Conservation (phyloP, 2,888 invertebrate species). For the Sceliomorpha sp. region DNA sequence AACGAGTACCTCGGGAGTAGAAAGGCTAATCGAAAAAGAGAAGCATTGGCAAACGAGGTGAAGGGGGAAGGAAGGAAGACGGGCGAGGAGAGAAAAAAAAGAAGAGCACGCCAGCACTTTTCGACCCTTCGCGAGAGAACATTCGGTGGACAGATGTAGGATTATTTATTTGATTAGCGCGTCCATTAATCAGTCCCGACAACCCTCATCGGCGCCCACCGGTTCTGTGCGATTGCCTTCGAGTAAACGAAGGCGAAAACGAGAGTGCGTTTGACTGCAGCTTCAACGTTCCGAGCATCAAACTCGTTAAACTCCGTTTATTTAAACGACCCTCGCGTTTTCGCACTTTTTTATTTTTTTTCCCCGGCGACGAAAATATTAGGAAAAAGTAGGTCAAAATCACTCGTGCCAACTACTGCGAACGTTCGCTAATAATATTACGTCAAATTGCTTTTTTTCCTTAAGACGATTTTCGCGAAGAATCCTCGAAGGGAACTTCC, state of each 20-base stretch:
- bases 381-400: conserved; percentile 11
- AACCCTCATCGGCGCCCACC: conserved; percentile 20
- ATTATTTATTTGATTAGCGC: conserved; percentile 73
- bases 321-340: conserved; percentile 11
- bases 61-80: too few species aligned
- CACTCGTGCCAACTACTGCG: conserved; percentile 12
- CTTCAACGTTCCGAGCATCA: conserved; percentile 10
- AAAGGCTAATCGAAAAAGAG: conserved; percentile 10
- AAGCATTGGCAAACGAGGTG: conserved; percentile 9
- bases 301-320: conserved; percentile 13
- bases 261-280: conserved; percentile 16
- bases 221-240: conserved; percentile 18
- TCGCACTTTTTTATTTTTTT: too few species aligned
- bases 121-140: conserved; percentile 43
- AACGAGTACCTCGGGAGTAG: not conserved
- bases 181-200: conserved; percentile 67
- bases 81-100: too few species aligned
- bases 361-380: conserved; percentile 1
- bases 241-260: conserved; percentile 34
- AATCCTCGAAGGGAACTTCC: too few species aligned
- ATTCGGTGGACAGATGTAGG: conserved; percentile 75
- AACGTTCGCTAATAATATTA: conserved; percentile 12
- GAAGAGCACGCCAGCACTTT: conserved; percentile 24
- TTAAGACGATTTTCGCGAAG: too few species aligned
- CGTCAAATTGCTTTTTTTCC: not conserved